Evolutionary conservation across 2,797 vertebrate genomes (phyloP).

Genomic region (Peromyscus melanophrys): DNA sequence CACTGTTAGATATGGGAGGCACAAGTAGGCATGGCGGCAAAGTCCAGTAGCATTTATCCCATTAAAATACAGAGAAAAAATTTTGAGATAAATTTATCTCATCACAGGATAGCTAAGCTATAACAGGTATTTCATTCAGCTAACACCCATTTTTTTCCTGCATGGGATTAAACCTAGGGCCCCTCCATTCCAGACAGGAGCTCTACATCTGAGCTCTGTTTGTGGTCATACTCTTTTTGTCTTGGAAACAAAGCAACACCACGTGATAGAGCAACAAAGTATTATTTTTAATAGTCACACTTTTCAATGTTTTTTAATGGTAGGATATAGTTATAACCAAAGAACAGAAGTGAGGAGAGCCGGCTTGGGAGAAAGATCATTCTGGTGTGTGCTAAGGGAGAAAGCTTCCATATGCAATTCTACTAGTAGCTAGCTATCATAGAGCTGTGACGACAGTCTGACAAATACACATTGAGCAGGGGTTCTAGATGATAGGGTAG

Average conservation of each 20-base stretch:
- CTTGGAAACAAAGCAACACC: slow-evolving; percentile 50
- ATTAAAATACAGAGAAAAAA: slow-evolving; percentile 44
- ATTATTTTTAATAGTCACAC: neutral
- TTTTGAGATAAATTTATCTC: slow-evolving; percentile 25
- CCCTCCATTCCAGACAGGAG: neutral
- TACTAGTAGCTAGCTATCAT: neutral
- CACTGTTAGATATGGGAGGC: slow-evolving; percentile 19
- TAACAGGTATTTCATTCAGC: slow-evolving; percentile 12
- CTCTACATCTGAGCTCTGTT: neutral
- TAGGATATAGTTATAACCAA: neutral
- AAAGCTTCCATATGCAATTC: neutral
- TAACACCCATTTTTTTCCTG: neutral
- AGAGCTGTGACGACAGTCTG: neutral
- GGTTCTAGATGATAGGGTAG: neutral
- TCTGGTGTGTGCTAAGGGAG: neutral
- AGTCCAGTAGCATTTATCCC: neutral
- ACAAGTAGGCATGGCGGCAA: neutral
- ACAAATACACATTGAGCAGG: neutral
- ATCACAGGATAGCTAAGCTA: neutral
- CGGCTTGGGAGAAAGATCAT: neutral
- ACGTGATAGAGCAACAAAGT: slow-evolving; percentile 24
- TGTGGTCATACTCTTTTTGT: neutral
- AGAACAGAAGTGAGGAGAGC: neutral
- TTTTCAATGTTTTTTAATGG: neutral
- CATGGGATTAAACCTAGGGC: neutral